Evolutionary conservation across 1,140 invertebrate genomes (phyloP), one percentile per base, ranked within the genome.

Genomic region (Chrysoperla carnea): DNA sequence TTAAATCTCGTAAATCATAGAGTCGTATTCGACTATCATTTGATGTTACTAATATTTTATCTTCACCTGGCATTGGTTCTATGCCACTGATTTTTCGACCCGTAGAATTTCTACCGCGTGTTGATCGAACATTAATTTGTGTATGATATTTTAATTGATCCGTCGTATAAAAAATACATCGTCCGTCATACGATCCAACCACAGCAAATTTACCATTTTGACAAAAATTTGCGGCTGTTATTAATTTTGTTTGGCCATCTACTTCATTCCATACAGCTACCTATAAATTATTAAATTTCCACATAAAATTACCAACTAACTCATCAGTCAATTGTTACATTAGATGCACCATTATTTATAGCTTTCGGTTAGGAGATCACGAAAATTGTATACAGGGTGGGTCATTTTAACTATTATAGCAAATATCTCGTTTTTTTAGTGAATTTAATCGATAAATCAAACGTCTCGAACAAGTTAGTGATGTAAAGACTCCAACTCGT

Each of bases 111-210:
- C 93, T 92, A 1, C 93, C 92, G 31, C 91, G 67, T 0, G 90
- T 87, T 6, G 92, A 96, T 23, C 90, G 71, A 1, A 98, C 92
- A 62, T 96, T 82, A 48, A 99, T 95, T 57, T 93, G 89, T 1
- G 94, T 98, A 61, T 96, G 90, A 64, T 98, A 99, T 55, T 96
- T 96, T 1, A 99, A 66, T 58, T 97, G 91, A 72, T 98, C 93
- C 8, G 92, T 96, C 27, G 79, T 93, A 62, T 96, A 99, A 68
- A 99, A 98, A 53, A 98, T 91, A 62, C 93, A 98, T 37, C 92
- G 75, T 3, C 95, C 95, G 66, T 97, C 91, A 65, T 98, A 99
- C 0, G 85, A 85, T n/a, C 94, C 94, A 0, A 98, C 90, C 1
- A 97, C 92, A 0, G 92, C 92, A 66, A 95, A 95, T 63, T 94